Base-by-base conservation (phyloP, 2,797 vertebrate species). In the Jordanella pulchra region DNA sequence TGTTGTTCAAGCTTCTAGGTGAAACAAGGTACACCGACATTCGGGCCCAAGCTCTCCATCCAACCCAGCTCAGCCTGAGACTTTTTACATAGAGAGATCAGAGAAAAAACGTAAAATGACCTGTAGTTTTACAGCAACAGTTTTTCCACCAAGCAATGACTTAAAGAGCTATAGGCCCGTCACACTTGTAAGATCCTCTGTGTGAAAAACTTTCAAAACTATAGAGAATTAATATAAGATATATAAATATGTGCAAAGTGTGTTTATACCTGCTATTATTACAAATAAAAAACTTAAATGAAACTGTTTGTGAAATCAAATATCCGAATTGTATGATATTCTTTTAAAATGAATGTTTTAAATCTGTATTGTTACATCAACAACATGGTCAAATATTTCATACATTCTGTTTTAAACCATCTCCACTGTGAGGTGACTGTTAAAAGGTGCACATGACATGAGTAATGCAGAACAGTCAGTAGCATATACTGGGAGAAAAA, bases 341-440 rank as follows among this genome's bases (percentile, higher is more conserved):
- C 76, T 74, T 82, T 53, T 75, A 79, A 79, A 79, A 87, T 79
- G 83, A 70, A 84, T 87, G 74, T 50, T 48, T 2, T 48, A 65
- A 84, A 77, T 79, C 53, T 72, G 69, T 65, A 71, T 78, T 66
- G 45, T 77, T 65, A 69, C 73, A 78, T 69, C 80, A 75, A 79
- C 77, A 82, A 71, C 39, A 2, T 66, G 72, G 66, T 81, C 30
- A 81, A 88, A 87, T 87, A 86, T 90, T 75, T 73, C 85, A 50
- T 21, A 47, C 50, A 77, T 80, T 82, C 65, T 77, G 64, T 73
- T 32, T 86, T 85, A 77, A 77, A 83, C 47, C 42, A n/a, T 61
- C 67, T 79, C 56, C 7, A 27, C 50, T 23, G 32, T n/a, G n/a
- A 84, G 71, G 25, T 75, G 56, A 84, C 55, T 78, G 74, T 71